Evolutionary conservation across 1,140 invertebrate genomes (phyloP).

Genomic region (Dinoponera quadriceps): DNA sequence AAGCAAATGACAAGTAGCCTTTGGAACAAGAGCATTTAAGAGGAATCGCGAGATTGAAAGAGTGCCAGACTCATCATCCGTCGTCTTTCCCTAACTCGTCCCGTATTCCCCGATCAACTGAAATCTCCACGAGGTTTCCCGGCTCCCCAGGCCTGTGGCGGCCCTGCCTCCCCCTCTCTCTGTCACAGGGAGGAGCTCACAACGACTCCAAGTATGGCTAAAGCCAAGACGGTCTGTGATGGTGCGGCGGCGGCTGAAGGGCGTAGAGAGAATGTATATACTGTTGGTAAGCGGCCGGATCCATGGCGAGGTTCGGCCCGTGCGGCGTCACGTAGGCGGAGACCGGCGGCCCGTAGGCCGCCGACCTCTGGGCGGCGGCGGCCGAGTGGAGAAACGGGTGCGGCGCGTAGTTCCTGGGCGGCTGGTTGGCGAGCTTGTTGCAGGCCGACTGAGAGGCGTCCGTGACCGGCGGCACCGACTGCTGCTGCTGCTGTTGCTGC

Average conservation of each 20-base stretch:
- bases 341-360: slow-evolving; percentile 81
- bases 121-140: too few species aligned
- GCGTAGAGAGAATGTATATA: slow-evolving; percentile 83
- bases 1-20: too few species aligned
- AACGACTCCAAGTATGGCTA: slow-evolving; percentile 75
- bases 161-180: too few species aligned
- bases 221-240: slow-evolving; percentile 84
- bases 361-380: slow-evolving; percentile 76
- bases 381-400: slow-evolving; percentile 83
- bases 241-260: slow-evolving; percentile 80
- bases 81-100: too few species aligned
- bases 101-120: too few species aligned
- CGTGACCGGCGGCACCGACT: slow-evolving; percentile 70
- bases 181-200: slow-evolving; percentile 33
- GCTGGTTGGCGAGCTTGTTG: slow-evolving; percentile 82
- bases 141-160: too few species aligned
- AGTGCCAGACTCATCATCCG: too few species aligned
- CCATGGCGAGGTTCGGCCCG: slow-evolving; percentile 81
- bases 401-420: slow-evolving; percentile 79
- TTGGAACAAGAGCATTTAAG: too few species aligned
- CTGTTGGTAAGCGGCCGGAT: slow-evolving; percentile 83
- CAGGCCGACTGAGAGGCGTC: slow-evolving; percentile 74
- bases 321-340: slow-evolving; percentile 82
- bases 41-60: too few species aligned
- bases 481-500: slow-evolving; percentile 80